phyloP scores from a whole-genome alignment of 2,113 vertebrate species.

The Microcebus griseorufus region DNA sequence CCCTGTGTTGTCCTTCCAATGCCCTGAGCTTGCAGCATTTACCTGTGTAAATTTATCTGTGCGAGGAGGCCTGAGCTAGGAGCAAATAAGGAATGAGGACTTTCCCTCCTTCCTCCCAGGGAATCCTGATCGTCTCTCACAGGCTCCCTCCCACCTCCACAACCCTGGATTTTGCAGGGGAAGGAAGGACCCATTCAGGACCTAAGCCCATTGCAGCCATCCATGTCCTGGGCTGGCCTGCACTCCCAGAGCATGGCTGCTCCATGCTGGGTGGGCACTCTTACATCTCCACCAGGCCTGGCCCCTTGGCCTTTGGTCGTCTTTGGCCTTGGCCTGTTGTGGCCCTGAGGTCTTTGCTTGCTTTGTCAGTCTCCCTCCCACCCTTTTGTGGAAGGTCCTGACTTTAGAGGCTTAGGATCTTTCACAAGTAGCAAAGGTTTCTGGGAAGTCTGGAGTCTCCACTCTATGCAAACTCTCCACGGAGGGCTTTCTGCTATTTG shows the following conservation, averaged over 20 bases:
- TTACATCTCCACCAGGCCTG: not conserved
- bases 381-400: not conserved
- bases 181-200: not conserved
- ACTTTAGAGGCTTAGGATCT: not conserved
- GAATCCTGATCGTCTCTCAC: not conserved
- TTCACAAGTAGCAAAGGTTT: not conserved
- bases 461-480: not conserved
- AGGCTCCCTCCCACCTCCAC: not conserved
- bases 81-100: not conserved
- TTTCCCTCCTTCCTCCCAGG: not conserved
- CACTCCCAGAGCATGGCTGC: not conserved
- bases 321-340: not conserved
- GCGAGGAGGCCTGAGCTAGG: not conserved
- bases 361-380: not conserved
- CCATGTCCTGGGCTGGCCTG: not conserved
- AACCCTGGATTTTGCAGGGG: not conserved
- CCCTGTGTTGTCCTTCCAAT: not conserved
- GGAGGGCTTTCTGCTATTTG: not conserved
- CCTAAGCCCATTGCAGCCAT: not conserved
- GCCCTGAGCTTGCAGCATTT: not conserved
- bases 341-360: not conserved
- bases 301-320: not conserved
- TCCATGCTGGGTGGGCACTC: not conserved
- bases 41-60: not conserved
- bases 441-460: not conserved